Conservation (phyloP, 2,113 vertebrate species). For the Ramphastos sulfuratus region DNA sequence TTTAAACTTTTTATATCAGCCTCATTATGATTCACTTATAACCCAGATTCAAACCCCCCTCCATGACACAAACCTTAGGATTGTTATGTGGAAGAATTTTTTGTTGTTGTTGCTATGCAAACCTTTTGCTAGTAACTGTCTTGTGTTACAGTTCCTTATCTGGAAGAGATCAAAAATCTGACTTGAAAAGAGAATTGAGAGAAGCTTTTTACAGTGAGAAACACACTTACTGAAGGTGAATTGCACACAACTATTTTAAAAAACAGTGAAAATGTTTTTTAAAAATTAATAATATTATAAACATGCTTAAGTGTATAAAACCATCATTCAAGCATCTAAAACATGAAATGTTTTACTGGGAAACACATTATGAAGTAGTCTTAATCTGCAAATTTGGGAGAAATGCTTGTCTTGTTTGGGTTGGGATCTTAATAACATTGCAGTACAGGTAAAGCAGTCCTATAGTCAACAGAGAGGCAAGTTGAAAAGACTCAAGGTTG, state of each 20-base stretch:
- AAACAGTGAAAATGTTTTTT: background rate
- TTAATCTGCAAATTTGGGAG: background rate
- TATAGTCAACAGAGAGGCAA: background rate
- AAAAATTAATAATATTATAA: background rate
- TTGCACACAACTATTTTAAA: background rate
- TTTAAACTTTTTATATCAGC: no score
- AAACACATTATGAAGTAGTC: background rate
- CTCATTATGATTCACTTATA: no score
- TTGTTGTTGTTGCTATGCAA: background rate
- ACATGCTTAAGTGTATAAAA: background rate
- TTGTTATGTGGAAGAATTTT: background rate
- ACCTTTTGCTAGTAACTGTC: background rate
- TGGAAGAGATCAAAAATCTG: background rate
- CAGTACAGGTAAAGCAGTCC: background rate
- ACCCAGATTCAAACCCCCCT: no score
- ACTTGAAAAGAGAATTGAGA: background rate
- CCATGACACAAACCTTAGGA: background rate
- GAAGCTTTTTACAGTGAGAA: background rate
- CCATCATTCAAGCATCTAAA: background rate
- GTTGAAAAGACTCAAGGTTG: rapidly evolving
- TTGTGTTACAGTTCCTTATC: background rate
- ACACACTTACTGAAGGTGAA: background rate
- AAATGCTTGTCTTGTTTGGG: background rate
- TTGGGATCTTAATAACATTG: background rate
- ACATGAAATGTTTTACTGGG: rapidly evolving